Evolutionary conservation across 2,113 vertebrate species (phyloP), one percentile per base, ranked within the genome.

Genomic region (Dasyornis broadbenti): DNA sequence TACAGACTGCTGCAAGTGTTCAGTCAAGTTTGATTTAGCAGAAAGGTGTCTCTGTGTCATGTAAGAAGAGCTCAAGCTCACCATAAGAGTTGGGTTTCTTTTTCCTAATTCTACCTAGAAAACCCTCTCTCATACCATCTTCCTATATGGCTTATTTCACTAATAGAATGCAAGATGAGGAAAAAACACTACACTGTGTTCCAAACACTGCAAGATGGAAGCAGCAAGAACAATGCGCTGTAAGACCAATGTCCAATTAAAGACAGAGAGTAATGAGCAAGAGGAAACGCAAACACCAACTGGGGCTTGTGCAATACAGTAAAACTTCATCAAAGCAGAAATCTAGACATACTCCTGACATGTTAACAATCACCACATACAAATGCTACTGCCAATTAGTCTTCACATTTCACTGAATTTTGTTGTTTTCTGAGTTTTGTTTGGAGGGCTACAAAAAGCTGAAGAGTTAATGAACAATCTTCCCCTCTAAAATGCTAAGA

Each of bases 1-100:
- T 92, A 82, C 95, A 96, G 94, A 21, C 85, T 81, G 21, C 21
- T 86, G 44, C 88, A 94, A 94, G 94, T 91, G 82, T 95, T 89
- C 85, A 86, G 85, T 79, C 95, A 94, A 79, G 63, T 63, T 64
- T 92, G 60, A 81, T 92, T 87, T 94, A 94, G 59, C 79, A 89
- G 86, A 89, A 94, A 82, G 45, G 5, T 86, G 56, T 79, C 64
- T 60, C 45, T 56, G 44, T 75, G 60, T 82, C 93, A 93, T 11
- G 22, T 42, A 93, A 82, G 76, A 86, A 73, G 56, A 78, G 54
- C 13, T 94, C 56, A 81, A 85, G 56, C 18, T 66, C 79, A 72
- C 49, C 33, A n/a, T 52, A 75, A 35, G 23, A 30, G 27, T 16
- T 47, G 33, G 8, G 4, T 2, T 16, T 73, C 88, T 71, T 80